phyloP scores from a whole-genome alignment of 2,113 vertebrate species.

The Halichoeres trimaculatus region DNA sequence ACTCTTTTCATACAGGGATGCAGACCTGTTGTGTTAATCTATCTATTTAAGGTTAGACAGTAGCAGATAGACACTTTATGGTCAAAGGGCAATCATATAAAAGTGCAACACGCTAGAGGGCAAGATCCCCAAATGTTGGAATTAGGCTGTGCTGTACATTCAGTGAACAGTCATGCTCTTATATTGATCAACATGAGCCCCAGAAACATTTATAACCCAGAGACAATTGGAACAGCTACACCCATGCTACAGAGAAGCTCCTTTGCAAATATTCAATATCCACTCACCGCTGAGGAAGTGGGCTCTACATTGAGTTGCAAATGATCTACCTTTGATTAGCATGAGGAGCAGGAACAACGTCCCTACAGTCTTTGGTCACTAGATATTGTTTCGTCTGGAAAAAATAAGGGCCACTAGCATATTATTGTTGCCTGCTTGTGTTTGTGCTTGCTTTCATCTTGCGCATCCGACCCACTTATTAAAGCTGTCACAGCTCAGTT shows the following conservation, averaged over 20 bases:
- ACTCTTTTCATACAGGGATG: too few species aligned
- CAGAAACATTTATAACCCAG: conserved; percentile 17
- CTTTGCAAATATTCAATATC: conserved; percentile 78
- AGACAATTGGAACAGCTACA: conserved; percentile 27
- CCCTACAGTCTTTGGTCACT: conserved; percentile 40
- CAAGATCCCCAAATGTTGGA: not conserved
- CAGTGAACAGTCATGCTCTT: not conserved
- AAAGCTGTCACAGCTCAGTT: conserved; percentile 12
- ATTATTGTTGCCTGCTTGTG: conserved; percentile 15
- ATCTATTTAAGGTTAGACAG: too few species aligned
- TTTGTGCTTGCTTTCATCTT: conserved; percentile 46
- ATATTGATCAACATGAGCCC: conserved; percentile 12
- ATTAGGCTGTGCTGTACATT: conserved; percentile 4
- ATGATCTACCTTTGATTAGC: conserved; percentile 67
- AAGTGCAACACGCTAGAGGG: not conserved
- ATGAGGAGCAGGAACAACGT: conserved; percentile 42
- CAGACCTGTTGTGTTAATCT: too few species aligned
- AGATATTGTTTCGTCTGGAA: conserved; percentile 35
- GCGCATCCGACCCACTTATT: not conserved
- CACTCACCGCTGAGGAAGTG: conserved; percentile 62
- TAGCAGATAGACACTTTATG: too few species aligned
- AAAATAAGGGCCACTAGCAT: conserved; percentile 27
- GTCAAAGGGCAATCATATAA: not conserved
- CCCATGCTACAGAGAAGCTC: conserved; percentile 43
- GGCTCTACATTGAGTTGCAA: conserved; percentile 72